Percentiles rank a stretch among this genome's conserved stretches.
These are phyloP conservation scores for Tringa solitaria DNA, from an alignment of 2,113 vertebrate species.

Conservation along the genomic window DNA sequence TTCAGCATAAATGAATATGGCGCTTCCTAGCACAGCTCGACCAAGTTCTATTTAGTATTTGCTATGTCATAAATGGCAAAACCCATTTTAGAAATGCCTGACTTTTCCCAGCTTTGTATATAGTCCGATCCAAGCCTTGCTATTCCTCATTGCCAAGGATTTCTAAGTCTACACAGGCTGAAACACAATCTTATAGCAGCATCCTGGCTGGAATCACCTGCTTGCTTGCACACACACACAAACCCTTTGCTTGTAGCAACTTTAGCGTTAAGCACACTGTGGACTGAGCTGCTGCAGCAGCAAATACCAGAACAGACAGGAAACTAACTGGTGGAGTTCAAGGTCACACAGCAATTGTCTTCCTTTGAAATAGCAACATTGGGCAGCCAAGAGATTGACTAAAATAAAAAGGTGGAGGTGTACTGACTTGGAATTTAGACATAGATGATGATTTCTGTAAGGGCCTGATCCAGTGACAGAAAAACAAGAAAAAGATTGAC, in stretches of 20 bases:
- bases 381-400: background rate
- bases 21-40: background rate
- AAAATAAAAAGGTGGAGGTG: background rate
- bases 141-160: background rate
- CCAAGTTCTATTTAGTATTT: background rate
- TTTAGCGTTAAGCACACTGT: background rate
- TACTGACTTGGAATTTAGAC: background rate
- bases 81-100: background rate
- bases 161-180: background rate
- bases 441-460: background rate
- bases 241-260: background rate
- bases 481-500: background rate
- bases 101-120: background rate
- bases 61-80: background rate
- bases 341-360: conserved; percentile 1
- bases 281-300: background rate
- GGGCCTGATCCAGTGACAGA: background rate
- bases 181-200: background rate
- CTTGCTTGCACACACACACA: background rate
- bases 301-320: background rate
- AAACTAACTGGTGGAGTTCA: background rate
- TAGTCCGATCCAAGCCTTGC: background rate
- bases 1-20: background rate
- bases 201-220: background rate
- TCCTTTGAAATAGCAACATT: background rate